Evolutionary conservation across 2,888 invertebrate genomes (phyloP), one percentile per base, ranked within the genome.

Genomic region (Cheilosia pagana): DNA sequence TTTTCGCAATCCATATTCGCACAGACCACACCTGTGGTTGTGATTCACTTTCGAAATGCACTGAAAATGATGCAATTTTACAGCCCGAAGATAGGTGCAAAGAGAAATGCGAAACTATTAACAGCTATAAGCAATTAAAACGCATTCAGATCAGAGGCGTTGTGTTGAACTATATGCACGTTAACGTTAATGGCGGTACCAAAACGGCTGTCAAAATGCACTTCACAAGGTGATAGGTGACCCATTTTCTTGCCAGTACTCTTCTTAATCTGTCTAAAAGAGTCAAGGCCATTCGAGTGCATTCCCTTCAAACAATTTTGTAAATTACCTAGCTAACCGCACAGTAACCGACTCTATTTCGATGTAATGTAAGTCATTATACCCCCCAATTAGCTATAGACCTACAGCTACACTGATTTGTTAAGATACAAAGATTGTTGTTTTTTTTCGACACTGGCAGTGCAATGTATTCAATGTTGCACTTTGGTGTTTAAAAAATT

Each of bases 401-500:
- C 19, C 19, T 45, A 19, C 19, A 16, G 3, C 16, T 23, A 35
- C 50, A 65, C 50, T 39, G 23, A 52, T 41, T 52, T 6, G 3
- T n/a, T 5, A 50, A 50, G 23, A 7, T 39, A 52, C 31, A 21
- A 23, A 35, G 12, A 39, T 52, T 52, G 6, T 0, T 23, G 16
- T 14, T 23, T 19, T 52, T 52, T 39, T 16, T 16, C 10, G 23
- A 6, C 16, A 65, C 35, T 39, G 19, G 53, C 41, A 48, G 50
- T 53, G 60, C 79, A 74, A 74, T 67, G 67, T 74, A 59, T 25
- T 52, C 39, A 39, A 62, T 23, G 45, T n/a, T 65, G 59, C 59
- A 65, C 43, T 79, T 79, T 55, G 31, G 70, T 65, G 45, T 81
- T 41, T 19, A 10, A 25, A 25, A n/a, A 59, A 45, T 81, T 81